Conservation (phyloP, 2,797 vertebrate genomes). For the Podargus strigoides region DNA sequence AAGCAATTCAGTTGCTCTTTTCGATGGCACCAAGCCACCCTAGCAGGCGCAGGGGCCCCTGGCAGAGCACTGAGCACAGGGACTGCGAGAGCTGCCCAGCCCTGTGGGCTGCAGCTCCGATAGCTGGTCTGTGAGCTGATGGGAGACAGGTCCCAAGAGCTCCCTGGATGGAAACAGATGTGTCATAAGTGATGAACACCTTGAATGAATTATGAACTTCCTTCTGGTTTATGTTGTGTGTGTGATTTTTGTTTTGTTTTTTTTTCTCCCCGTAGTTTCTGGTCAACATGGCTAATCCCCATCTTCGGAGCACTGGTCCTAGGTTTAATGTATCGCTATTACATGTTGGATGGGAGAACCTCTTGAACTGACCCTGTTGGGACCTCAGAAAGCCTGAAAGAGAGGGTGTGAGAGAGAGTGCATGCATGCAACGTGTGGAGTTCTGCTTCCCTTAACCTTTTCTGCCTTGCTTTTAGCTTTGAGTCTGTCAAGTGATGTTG, state of each 20-base stretch:
- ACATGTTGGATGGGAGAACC: constrained; percentile 81
- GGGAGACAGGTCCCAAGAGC: neutral
- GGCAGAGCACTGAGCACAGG: fast-evolving
- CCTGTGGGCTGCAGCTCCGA: fast-evolving
- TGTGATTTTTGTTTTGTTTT: neutral
- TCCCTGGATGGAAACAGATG: neutral
- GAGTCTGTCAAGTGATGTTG: neutral
- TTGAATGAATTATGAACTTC: neutral
- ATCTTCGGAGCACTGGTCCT: constrained; percentile 77
- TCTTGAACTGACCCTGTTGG: constrained; percentile 67
- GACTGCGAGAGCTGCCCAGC: neutral
- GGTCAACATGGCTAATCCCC: constrained; percentile 88
- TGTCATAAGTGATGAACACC: neutral
- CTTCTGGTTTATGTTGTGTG: neutral
- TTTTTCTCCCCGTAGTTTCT: constrained; percentile 70
- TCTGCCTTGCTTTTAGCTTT: neutral
- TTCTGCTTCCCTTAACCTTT: neutral
- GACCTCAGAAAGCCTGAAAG: neutral
- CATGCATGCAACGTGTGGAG: neutral
- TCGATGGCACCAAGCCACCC: neutral
- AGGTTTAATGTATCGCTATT: constrained; percentile 89
- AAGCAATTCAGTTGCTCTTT: constrained; percentile 21
- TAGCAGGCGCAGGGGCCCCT: neutral
- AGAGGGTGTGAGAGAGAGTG: neutral
- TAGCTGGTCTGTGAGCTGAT: neutral